These are phyloP conservation scores for Coracopsis vasa DNA, from an alignment of 2,113 vertebrate genomes.

Conservation along the genomic window DNA sequence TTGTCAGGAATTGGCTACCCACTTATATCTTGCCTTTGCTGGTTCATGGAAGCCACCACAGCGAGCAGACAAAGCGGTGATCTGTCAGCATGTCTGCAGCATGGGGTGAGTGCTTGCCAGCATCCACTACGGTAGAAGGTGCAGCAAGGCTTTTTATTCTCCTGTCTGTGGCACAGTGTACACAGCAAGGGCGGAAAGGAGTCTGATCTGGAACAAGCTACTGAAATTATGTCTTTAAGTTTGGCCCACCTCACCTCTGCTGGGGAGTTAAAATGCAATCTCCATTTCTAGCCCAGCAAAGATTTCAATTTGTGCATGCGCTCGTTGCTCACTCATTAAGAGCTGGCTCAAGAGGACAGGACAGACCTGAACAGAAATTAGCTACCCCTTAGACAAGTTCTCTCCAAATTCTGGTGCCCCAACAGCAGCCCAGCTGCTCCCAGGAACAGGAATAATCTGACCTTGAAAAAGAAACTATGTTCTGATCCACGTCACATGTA, in stretches of 20 bases:
- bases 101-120: neutral
- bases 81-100: neutral
- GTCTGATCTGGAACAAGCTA: neutral
- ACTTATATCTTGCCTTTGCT: neutral
- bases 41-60: neutral
- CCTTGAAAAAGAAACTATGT: neutral
- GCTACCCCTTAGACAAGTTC: neutral
- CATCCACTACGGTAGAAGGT: neutral
- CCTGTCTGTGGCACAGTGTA: neutral
- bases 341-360: neutral
- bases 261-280: neutral
- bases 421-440: neutral
- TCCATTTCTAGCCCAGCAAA: neutral
- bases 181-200: neutral
- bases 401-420: neutral
- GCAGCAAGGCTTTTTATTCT: neutral
- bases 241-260: neutral
- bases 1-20: neutral
- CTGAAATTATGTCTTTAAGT: neutral
- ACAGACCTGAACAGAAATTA: neutral
- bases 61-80: rapidly evolving
- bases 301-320: neutral
- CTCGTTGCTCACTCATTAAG: neutral
- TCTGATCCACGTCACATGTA: neutral
- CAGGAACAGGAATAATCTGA: neutral